Evolutionary conservation across 2,888 invertebrate species (phyloP).

Genomic region (Vesta saturnalis): DNA sequence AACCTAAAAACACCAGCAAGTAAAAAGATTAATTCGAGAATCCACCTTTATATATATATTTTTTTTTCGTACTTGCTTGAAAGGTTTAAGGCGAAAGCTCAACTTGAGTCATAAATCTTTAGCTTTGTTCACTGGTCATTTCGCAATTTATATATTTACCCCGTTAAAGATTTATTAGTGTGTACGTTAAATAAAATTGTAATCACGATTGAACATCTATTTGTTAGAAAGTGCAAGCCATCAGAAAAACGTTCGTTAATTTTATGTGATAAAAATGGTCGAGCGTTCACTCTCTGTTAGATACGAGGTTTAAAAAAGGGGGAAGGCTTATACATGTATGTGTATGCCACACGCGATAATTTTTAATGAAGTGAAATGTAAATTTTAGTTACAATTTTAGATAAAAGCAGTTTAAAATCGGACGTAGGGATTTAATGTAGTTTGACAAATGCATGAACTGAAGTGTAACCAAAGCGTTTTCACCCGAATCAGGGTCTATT

Average conservation of each 20-base stretch:
- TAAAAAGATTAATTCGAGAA: constrained; percentile 50
- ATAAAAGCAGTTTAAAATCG: constrained; percentile 38
- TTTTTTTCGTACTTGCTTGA: constrained; percentile 26
- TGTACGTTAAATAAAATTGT: constrained; percentile 29
- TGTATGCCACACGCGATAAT: constrained; percentile 27
- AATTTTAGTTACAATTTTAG: constrained; percentile 36
- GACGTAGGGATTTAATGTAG: constrained; percentile 37
- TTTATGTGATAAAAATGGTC: constrained; percentile 17
- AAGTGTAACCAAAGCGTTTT: constrained; percentile 37
- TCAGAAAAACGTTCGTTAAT: too few relatives aligned
- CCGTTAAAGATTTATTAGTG: constrained; percentile 47
- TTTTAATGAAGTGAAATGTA: constrained; percentile 38
- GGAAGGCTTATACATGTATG: too few relatives aligned
- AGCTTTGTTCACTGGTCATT: constrained; percentile 55
- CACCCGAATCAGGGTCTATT: constrained; percentile 36
- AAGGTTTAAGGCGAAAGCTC: constrained; percentile 31
- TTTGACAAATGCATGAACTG: constrained; percentile 39
- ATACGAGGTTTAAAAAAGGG: constrained; percentile 7
- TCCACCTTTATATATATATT: constrained; percentile 46
- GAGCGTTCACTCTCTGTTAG: constrained; percentile 20
- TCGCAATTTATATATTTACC: constrained; percentile 56
- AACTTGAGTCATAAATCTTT: constrained; percentile 48
- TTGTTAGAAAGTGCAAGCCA: too few relatives aligned
- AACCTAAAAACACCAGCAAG: constrained; percentile 35
- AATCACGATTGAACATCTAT: too few relatives aligned